phyloP scores from a whole-genome alignment of 1,140 invertebrate species.

The Eupristina koningsbergeri region DNA sequence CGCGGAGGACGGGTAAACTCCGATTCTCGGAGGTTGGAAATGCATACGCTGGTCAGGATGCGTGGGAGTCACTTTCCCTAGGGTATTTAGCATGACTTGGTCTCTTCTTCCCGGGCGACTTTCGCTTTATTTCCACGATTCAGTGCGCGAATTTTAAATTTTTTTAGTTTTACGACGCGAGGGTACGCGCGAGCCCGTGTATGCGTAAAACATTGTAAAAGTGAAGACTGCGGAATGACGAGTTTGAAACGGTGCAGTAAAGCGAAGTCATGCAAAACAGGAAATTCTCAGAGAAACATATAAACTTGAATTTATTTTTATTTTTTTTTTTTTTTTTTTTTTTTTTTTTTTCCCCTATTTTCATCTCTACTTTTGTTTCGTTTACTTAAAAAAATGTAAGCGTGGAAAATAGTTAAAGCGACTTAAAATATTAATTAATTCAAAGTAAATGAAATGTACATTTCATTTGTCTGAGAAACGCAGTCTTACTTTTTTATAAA shows the following conservation, averaged over 20 bases:
- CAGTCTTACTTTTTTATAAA: background rate
- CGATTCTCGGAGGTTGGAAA: background rate
- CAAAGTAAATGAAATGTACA: too few species aligned
- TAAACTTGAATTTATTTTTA: constrained; percentile 3
- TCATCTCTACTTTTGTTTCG: background rate
- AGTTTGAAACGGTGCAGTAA: constrained; percentile 17
- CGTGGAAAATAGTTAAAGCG: background rate
- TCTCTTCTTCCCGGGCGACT: too few species aligned
- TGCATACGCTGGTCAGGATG: background rate
- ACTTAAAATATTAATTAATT: background rate
- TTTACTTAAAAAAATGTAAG: background rate
- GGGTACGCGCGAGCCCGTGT: background rate
- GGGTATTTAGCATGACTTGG: too few species aligned
- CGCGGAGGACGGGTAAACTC: background rate
- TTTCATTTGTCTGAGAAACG: background rate
- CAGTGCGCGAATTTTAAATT: background rate
- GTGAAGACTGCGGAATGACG: background rate
- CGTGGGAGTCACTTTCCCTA: too few species aligned
- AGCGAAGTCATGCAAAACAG: background rate
- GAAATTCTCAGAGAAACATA: background rate
- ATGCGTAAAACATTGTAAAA: background rate
- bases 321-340: background rate
- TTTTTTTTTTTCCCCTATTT: background rate
- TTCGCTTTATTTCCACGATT: background rate
- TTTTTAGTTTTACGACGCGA: background rate